Evolutionary conservation across 2,113 vertebrate genomes (phyloP).

Genomic region (Xiphorhynchus elegans): DNA sequence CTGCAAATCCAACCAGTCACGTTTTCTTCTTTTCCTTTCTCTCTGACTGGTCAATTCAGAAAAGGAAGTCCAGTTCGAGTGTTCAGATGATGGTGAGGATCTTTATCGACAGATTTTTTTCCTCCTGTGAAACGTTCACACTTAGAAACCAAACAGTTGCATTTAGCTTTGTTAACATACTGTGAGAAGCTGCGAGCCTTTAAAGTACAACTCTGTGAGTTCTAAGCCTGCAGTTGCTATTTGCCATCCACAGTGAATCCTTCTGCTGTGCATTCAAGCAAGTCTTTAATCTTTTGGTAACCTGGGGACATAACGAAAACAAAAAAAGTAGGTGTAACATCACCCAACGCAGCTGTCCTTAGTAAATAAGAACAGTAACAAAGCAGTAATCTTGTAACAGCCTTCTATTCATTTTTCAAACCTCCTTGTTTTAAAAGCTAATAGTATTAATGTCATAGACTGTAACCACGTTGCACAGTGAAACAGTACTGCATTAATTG

Average conservation of each 20-base stretch:
- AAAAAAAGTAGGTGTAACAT: constrained; percentile 46
- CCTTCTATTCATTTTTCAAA: background rate
- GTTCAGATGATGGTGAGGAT: constrained; percentile 84
- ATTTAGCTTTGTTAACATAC: constrained; percentile 46
- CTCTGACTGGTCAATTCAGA: constrained; percentile 83
- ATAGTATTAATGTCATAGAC: background rate
- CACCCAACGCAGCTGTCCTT: constrained; percentile 38
- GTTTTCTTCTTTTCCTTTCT: constrained; percentile 77
- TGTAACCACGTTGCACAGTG: background rate
- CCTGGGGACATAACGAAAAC: background rate
- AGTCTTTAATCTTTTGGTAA: constrained; percentile 2
- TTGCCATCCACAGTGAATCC: constrained; percentile 10
- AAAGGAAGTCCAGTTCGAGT: constrained; percentile 84
- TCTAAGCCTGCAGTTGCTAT: constrained; percentile 25
- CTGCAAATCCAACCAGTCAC: constrained; percentile 70
- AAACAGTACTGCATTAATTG: background rate
- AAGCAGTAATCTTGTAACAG: background rate
- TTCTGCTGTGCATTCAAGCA: constrained; percentile 7
- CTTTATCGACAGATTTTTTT: constrained; percentile 74
- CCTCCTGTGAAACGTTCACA: constrained; percentile 66
- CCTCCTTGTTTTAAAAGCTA: background rate
- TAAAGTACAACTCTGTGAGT: constrained; percentile 8
- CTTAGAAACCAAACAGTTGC: constrained; percentile 52
- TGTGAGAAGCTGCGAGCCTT: constrained; percentile 40
- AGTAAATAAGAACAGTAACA: background rate